Base-by-base conservation (phyloP, 2,888 invertebrate genomes). In the Seladonia tumulorum region DNA sequence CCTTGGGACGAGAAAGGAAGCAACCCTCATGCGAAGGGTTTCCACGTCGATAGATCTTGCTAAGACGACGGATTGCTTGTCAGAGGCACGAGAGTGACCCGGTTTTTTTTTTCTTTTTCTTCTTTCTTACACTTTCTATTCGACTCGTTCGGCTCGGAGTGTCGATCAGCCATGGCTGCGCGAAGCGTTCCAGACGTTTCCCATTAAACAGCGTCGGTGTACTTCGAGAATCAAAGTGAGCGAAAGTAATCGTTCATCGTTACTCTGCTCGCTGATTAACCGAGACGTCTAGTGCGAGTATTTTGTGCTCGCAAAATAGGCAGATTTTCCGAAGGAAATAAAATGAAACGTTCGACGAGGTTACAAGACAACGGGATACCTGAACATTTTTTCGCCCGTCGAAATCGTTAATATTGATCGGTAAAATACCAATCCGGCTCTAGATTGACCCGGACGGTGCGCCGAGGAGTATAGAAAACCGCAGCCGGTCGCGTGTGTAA, bases 1-100 rank as follows among this genome's bases (percentile, higher is more conserved):
- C 60, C 2, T 10, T 25, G 25, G 12, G 25, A 10, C n/a, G 60
- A 25, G 25, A 25, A 60, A 60, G 60, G 60, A 60, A 60, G 60
- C 25, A 10, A 10, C 12, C 25, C 25, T 25, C 60, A 0, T 66
- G 18, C 22, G 66, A 66, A 3, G 22, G 1, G 10, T 66, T 66
- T 66, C 22, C 22, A 10, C 35, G 66, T 66, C 66, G 66, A 22
- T 66, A 3, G 66, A 22, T 68, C 68, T 39, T 22, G 39, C 18
- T 22, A 68, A 39, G 68, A 68, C 68, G 39, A 39, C 39, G 39
- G 39, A 68, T 68, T 68, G 68, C 68, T 68, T 68, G 68, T 68
- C 68, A 39, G 18, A 68, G 35, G 35, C 68, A 68, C 10, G 35
- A 12, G 1, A 35, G 63, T 63, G 68, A 68, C 39, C 35, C 68